These are phyloP conservation scores for Sepiola atlantica DNA, from an alignment of 2,888 invertebrate species.

Conservation along the genomic window DNA sequence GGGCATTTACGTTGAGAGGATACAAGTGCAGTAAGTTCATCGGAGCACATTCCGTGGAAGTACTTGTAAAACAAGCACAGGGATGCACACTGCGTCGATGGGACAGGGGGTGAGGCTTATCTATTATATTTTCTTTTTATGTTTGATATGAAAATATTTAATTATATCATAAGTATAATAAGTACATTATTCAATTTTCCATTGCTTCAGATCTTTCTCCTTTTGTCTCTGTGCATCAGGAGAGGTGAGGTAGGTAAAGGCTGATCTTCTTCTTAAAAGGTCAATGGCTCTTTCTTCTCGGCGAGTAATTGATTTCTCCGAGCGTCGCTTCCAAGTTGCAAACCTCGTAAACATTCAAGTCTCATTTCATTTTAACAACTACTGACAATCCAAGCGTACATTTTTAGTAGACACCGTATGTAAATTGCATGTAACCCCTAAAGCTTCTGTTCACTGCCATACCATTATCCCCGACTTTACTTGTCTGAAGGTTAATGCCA, in stretches of 20 bases:
- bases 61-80: too few relatives aligned
- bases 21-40: too few relatives aligned
- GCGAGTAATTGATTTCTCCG: neutral
- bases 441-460: neutral
- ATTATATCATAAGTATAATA: neutral
- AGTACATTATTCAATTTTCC: neutral
- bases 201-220: neutral
- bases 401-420: neutral
- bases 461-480: neutral
- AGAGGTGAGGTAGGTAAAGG: neutral
- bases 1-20: too few relatives aligned
- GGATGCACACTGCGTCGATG: too few relatives aligned
- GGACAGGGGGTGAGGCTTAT: too few relatives aligned
- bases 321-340: neutral
- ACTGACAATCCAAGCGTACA: constrained; percentile 4
- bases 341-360: neutral
- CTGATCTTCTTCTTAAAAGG: neutral
- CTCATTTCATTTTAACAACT: neutral
- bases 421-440: neutral
- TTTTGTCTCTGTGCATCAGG: neutral
- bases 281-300: neutral
- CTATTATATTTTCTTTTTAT: neutral
- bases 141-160: neutral
- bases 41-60: too few relatives aligned
- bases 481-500: neutral